Conservation (phyloP, 2,113 vertebrate species). For the Ornithorhynchus anatinus region DNA sequence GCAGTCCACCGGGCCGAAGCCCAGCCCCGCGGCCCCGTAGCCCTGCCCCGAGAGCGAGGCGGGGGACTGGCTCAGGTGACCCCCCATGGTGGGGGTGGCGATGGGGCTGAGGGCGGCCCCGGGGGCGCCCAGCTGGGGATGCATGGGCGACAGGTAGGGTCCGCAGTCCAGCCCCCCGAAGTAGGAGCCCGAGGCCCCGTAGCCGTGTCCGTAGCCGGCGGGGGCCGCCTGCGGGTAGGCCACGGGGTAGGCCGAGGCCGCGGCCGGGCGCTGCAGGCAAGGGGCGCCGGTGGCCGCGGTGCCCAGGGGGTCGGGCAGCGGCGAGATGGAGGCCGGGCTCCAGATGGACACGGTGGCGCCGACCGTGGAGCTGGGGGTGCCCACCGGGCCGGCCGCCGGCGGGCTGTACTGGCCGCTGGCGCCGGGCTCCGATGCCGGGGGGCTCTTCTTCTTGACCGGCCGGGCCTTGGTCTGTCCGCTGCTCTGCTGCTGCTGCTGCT, state of each 20-base stretch:
- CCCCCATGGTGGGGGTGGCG: conserved; percentile 76
- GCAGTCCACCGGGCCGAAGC: conserved; percentile 82
- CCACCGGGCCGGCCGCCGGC: conserved; percentile 66
- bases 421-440: conserved; percentile 70
- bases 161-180: conserved; percentile 85
- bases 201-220: conserved; percentile 77
- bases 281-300: conserved; percentile 56
- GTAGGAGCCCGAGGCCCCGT: conserved; percentile 79
- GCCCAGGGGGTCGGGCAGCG: conserved; percentile 78
- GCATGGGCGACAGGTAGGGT: conserved; percentile 89
- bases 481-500: conserved; percentile 80
- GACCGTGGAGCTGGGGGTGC: conserved; percentile 76
- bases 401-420: conserved; percentile 77
- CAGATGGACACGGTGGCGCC: conserved; percentile 84
- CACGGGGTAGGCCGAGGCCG: conserved; percentile 69
- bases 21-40: conserved; percentile 77
- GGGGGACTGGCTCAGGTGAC: conserved; percentile 80
- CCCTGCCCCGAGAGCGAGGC: conserved; percentile 81
- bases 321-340: conserved; percentile 87
- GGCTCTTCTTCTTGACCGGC: conserved; percentile 82
- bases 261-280: conserved; percentile 75
- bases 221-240: conserved; percentile 82
- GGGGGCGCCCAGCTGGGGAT: conserved; percentile 80
- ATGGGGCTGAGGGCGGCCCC: conserved; percentile 83
- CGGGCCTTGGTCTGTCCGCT: conserved; percentile 82